Conservation (phyloP, 1,140 invertebrate genomes). For the Zaprionus capensis region DNA sequence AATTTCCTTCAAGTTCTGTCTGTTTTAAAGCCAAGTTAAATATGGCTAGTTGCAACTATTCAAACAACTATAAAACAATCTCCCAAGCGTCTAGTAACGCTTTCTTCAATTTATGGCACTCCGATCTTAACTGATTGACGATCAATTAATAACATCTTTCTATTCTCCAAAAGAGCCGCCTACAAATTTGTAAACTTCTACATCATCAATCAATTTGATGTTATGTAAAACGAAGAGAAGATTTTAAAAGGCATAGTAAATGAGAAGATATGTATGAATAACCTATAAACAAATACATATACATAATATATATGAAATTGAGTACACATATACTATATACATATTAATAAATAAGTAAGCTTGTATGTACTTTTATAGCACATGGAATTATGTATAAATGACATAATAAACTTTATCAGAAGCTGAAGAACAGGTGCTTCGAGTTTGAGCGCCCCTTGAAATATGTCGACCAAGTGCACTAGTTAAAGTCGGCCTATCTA, state of each 20-base stretch:
- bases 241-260: neutral
- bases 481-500: neutral
- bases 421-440: neutral
- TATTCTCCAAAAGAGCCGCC: slow-evolving; percentile 2
- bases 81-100: neutral
- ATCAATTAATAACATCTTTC: slow-evolving; percentile 17
- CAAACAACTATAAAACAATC: neutral
- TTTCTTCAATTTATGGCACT: neutral
- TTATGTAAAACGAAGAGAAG: neutral
- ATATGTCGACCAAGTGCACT: slow-evolving; percentile 3
- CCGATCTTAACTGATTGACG: neutral
- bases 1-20: neutral
- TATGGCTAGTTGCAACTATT: neutral
- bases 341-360: neutral
- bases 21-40: neutral
- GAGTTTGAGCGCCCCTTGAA: neutral
- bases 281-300: no score
- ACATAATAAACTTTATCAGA: neutral
- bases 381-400: neutral
- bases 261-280: neutral
- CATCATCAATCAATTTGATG: slow-evolving; percentile 32
- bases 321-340: no score
- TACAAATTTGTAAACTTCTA: slow-evolving; percentile 10
- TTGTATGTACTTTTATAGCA: neutral
- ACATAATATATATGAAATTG: no score